These are phyloP conservation scores for Calcarius lapponicus DNA, from an alignment of 2,797 vertebrate genomes.

Conservation along the genomic window DNA sequence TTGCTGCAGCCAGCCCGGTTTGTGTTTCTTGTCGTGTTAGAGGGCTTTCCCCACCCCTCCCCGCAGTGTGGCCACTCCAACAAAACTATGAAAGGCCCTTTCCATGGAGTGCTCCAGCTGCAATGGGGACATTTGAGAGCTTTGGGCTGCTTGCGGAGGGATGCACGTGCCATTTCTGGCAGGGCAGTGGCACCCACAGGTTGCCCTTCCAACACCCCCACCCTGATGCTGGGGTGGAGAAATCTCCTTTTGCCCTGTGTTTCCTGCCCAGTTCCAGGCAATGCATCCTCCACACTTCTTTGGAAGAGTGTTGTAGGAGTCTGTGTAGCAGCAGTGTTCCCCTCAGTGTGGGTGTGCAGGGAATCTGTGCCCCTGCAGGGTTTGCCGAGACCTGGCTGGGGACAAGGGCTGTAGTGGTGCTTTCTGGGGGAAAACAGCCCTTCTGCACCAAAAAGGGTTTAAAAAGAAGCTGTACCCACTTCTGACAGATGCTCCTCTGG, in stretches of 20 bases:
- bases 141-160: not conserved
- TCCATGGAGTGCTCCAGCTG: rapidly evolving
- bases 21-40: not conserved
- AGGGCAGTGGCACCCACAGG: not conserved
- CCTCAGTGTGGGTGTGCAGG: not conserved
- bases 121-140: not conserved
- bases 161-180: not conserved
- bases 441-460: not conserved
- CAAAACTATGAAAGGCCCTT: not conserved
- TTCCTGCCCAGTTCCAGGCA: rapidly evolving
- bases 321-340: rapidly evolving
- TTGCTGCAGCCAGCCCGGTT: not conserved
- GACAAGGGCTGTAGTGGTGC: not conserved
- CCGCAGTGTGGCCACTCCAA: rapidly evolving
- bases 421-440: not conserved
- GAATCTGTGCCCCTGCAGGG: not conserved
- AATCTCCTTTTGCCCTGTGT: not conserved
- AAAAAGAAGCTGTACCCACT: not conserved
- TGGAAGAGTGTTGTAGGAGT: rapidly evolving
- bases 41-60: not conserved
- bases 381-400: not conserved
- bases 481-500: not conserved
- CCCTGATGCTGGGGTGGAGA: not conserved
- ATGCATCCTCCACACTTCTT: not conserved
- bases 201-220: not conserved